A percentile compares a stretch with the other conserved stretches of the same genome.
Conservation (phyloP, 2,888 invertebrate genomes). For the Bugula neritina region DNA sequence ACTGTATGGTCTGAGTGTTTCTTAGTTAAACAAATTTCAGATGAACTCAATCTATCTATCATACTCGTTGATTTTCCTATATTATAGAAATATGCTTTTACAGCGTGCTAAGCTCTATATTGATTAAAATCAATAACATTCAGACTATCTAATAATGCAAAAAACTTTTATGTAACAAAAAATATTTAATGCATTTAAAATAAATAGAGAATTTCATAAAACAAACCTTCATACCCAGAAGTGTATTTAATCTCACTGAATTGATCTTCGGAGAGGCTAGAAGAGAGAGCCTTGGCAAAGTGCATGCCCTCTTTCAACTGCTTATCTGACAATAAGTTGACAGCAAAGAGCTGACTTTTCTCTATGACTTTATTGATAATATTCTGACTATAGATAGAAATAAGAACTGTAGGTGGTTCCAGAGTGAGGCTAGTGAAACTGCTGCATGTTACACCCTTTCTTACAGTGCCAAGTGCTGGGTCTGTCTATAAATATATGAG, state of each 20-base stretch:
- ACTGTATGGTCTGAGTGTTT: no score
- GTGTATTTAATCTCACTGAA: constrained; percentile 42
- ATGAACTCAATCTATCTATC: no score
- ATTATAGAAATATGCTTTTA: no score
- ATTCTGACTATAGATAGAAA: constrained; percentile 43
- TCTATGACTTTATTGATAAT: constrained; percentile 43
- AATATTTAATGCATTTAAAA: no score
- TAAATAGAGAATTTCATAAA: no score
- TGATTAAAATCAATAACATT: no score
- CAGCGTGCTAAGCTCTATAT: no score
- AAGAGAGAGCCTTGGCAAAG: constrained; percentile 38
- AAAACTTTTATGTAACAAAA: no score
- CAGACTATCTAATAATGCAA: no score
- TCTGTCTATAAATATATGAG: constrained; percentile 21
- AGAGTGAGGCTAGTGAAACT: constrained; percentile 48
- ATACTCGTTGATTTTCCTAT: no score
- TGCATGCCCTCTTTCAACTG: constrained; percentile 45
- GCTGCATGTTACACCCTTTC: constrained; percentile 49
- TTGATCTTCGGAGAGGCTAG: constrained; percentile 38
- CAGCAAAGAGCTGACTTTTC: constrained; percentile 42
- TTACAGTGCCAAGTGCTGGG: constrained; percentile 36
- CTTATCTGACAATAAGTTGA: constrained; percentile 44
- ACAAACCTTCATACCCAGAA: constrained; percentile 33
- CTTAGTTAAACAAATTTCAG: no score
- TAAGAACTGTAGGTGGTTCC: constrained; percentile 45